These are phyloP conservation scores for Haemorhous mexicanus DNA, from an alignment of 2,113 vertebrate species.

Conservation along the genomic window DNA sequence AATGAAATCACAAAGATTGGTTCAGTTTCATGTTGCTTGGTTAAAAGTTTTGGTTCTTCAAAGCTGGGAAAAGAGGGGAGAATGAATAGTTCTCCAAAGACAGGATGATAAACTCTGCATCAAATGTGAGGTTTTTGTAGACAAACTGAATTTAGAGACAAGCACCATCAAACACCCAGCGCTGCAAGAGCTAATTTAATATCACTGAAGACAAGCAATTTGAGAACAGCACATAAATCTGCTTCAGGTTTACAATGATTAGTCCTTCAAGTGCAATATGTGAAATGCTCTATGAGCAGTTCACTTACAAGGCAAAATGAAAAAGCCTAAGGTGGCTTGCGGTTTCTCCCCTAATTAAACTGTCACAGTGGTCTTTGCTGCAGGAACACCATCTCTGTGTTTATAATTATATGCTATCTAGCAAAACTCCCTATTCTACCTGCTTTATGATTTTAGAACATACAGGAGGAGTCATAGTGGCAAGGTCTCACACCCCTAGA, in stretches of 20 bases:
- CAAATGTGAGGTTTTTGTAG: background rate
- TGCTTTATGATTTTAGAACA: background rate
- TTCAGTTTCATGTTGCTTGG: background rate
- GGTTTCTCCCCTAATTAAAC: background rate
- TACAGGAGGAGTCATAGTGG: background rate
- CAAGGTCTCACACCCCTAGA: rapidly evolving
- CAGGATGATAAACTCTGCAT: background rate
- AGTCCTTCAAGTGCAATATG: background rate
- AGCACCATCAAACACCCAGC: background rate
- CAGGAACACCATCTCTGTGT: background rate
- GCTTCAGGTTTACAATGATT: background rate
- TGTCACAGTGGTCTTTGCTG: background rate
- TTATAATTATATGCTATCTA: background rate
- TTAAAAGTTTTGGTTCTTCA: background rate
- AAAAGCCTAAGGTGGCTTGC: background rate
- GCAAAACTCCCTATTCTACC: background rate
- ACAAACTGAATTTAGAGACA: background rate
- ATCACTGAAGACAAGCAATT: background rate
- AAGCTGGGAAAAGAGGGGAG: background rate
- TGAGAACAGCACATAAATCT: background rate
- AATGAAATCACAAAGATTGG: background rate
- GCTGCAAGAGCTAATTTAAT: background rate
- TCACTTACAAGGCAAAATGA: background rate
- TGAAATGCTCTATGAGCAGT: background rate
- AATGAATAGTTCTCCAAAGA: background rate